Base-by-base conservation (phyloP, 2,888 invertebrate species). In the Molorchus minor region DNA sequence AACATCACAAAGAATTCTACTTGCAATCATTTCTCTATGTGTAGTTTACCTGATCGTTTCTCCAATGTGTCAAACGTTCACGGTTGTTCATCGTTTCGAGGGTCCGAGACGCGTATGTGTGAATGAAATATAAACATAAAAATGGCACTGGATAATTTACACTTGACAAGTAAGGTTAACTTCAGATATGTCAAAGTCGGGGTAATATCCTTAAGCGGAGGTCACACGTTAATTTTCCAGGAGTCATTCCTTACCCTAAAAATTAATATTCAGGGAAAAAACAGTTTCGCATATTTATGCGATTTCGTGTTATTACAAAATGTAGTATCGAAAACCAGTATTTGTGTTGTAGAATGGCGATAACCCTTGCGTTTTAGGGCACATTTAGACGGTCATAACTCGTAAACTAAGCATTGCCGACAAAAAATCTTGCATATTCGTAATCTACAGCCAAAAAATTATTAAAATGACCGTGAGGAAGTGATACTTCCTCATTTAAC, bases 71-170 rank as follows among this genome's bases (percentile, higher is more conserved):
- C 13, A 25, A 43, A 7, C 21, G 15, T 43, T n/a, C 25, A n/a
- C 12, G 15, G n/a, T 13, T 15, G n/a, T 3, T 30, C 45, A 45
- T 45, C 13, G 15, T 3, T 2, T 25, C 30, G 4, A 10, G 16
- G 15, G 1, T 30, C 3, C 16, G 17, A 17, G n/a, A 30, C 7
- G 20, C 20, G 21, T 41, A 17, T 4, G 8, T 2, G 2, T 44
- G 29, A 5, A 7, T 44, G 17, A n/a, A 2, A 45, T 17, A 16
- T 16, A 45, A 45, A n/a, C n/a, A n/a, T 8, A 45, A 45, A 45
- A 45, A 30, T 17, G 3, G 4, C 15, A 45, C 45, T 45, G 45
- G 45, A 45, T 25, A 45, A 45, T 45, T 45, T 29, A 2, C n/a
- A 7, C 25, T 29, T 45, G 45, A 45, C 45, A 45, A 45, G 15